phyloP scores from a whole-genome alignment of 2,888 invertebrate species.

The Drosophila gaucha region DNA sequence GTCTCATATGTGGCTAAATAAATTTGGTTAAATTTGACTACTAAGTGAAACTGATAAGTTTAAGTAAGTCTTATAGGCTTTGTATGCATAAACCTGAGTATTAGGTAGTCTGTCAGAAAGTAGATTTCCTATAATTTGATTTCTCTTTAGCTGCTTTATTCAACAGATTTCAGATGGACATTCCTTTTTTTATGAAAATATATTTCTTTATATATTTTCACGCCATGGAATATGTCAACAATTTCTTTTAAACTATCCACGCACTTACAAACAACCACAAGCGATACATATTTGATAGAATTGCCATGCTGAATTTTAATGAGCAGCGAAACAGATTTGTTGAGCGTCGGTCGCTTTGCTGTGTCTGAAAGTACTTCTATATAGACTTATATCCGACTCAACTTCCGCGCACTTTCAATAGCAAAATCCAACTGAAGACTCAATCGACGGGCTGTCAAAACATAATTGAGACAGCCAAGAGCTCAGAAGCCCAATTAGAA shows the following conservation, averaged over 20 bases:
- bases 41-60: no score
- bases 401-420: conserved; percentile 61
- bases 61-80: no score
- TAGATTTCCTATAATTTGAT: no score
- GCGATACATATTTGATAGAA: conserved; percentile 32
- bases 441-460: conserved; percentile 10
- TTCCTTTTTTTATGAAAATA: background rate
- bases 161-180: no score
- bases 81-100: no score
- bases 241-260: background rate
- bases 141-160: background rate
- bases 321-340: conserved; percentile 23
- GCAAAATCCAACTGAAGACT: conserved; percentile 54
- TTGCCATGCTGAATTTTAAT: conserved; percentile 62
- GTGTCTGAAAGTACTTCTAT: conserved; percentile 1
- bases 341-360: background rate
- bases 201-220: background rate
- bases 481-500: conserved; percentile 49
- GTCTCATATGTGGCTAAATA: no score
- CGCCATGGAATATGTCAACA: background rate
- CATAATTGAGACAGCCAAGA: conserved; percentile 23
- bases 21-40: no score
- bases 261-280: conserved; percentile 61
- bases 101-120: no score
- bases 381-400: conserved; percentile 5